Conservation (phyloP, 2,113 vertebrate genomes). For the Holacanthus passer region DNA sequence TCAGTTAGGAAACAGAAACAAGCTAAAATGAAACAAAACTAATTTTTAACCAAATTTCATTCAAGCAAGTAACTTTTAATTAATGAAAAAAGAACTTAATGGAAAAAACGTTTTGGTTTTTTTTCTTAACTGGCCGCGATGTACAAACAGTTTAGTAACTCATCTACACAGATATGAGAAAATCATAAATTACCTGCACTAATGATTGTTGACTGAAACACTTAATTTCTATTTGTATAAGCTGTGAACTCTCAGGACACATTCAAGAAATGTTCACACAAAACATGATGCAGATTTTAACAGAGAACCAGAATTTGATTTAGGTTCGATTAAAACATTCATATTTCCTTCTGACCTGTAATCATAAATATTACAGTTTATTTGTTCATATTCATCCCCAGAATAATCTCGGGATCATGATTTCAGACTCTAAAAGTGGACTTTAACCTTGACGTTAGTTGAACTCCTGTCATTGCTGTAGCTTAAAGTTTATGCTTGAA, state of each 20-base stretch:
- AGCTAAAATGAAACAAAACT: neutral
- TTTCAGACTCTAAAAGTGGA: too few species aligned
- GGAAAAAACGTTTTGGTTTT: neutral
- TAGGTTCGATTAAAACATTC: too few species aligned
- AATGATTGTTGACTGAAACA: too few species aligned
- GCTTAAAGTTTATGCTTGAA: too few species aligned
- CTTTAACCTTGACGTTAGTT: too few species aligned
- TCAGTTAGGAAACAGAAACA: slow-evolving; percentile 16
- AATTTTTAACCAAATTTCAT: slow-evolving; percentile 36
- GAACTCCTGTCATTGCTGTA: too few species aligned
- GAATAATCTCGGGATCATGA: too few species aligned
- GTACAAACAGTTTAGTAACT: neutral
- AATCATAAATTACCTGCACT: neutral
- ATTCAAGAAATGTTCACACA: neutral
- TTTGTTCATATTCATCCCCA: too few species aligned
- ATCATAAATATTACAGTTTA: too few species aligned
- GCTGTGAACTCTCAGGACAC: neutral
- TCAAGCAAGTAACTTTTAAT: slow-evolving; percentile 28
- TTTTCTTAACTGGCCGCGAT: neutral
- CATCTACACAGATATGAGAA: neutral
- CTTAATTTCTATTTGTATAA: neutral
- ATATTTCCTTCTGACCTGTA: too few species aligned
- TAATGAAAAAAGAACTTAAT: slow-evolving; percentile 6
- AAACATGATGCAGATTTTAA: neutral
- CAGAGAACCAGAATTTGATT: too few species aligned